These are phyloP conservation scores for Leptothorax acervorum DNA, from an alignment of 2,888 invertebrate genomes.

Conservation along the genomic window DNA sequence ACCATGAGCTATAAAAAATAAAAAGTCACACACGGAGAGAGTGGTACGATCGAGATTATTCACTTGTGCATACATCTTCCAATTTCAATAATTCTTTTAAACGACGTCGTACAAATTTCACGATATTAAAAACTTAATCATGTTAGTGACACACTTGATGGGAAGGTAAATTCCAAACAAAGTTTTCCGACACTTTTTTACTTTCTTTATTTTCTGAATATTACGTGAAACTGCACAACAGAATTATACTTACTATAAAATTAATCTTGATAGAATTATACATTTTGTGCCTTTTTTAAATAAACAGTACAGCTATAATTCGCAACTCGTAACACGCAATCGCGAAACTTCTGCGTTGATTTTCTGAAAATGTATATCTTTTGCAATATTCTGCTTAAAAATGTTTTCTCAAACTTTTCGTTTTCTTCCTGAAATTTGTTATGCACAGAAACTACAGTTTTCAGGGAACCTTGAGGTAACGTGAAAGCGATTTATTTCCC, in stretches of 20 bases:
- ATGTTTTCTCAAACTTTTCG: neutral
- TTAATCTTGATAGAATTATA: neutral
- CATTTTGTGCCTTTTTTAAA: neutral
- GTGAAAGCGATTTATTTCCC: slow-evolving; percentile 6
- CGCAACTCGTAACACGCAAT: neutral
- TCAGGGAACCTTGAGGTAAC: neutral
- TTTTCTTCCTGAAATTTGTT: neutral
- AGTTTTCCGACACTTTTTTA: neutral
- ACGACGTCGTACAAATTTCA: neutral
- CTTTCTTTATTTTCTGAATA: neutral
- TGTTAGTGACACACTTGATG: neutral
- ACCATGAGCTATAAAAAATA: neutral
- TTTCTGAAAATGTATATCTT: slow-evolving; percentile 5
- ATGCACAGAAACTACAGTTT: neutral
- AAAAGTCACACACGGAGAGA: neutral
- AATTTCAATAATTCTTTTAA: neutral
- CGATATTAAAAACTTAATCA: neutral
- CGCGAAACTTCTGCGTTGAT: neutral
- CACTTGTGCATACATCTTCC: neutral
- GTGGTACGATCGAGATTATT: neutral
- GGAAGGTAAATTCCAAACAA: neutral
- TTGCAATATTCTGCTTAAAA: neutral
- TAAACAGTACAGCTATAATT: neutral
- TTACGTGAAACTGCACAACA: neutral
- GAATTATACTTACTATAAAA: neutral